Conservation (phyloP, 2,113 vertebrate genomes). For the Aepyceros melampus region DNA sequence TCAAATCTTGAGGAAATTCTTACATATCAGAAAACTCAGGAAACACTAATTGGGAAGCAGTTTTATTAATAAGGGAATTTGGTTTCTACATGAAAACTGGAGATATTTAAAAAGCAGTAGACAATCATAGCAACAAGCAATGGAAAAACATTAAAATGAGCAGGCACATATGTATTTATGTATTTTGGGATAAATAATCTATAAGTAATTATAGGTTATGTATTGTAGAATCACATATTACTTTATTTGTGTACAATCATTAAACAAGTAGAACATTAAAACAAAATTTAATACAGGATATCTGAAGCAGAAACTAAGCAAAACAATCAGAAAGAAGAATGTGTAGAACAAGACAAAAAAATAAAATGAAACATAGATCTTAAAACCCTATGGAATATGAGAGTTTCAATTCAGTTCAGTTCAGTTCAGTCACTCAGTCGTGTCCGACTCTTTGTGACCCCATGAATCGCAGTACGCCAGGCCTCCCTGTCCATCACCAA, state of each 20-base stretch:
- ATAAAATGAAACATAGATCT: not conserved
- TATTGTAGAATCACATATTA: not conserved
- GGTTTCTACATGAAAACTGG: not conserved
- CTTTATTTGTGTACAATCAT: not conserved
- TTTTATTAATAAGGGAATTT: not conserved
- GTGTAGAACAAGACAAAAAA: not conserved
- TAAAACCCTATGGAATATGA: not conserved
- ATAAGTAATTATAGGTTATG: not conserved
- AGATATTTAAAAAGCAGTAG: not conserved
- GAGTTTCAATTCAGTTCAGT: not conserved
- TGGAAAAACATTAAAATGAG: not conserved
- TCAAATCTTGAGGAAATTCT: not conserved
- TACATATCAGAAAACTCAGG: not conserved
- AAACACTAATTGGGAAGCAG: not conserved
- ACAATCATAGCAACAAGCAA: not conserved
- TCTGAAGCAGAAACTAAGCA: not conserved
- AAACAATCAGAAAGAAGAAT: not conserved
- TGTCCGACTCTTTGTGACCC: too few species aligned
- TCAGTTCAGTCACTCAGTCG: accelerated
- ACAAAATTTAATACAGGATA: not conserved
- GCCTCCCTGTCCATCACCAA: too few species aligned
- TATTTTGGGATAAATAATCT: not conserved
- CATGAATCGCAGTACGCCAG: accelerated
- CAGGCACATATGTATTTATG: not conserved
- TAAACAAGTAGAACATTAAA: not conserved